Percentiles rank a stretch among this genome's conserved stretches.
phyloP scores from a whole-genome alignment of 2,888 invertebrate species.

The Orchestes rusci region DNA sequence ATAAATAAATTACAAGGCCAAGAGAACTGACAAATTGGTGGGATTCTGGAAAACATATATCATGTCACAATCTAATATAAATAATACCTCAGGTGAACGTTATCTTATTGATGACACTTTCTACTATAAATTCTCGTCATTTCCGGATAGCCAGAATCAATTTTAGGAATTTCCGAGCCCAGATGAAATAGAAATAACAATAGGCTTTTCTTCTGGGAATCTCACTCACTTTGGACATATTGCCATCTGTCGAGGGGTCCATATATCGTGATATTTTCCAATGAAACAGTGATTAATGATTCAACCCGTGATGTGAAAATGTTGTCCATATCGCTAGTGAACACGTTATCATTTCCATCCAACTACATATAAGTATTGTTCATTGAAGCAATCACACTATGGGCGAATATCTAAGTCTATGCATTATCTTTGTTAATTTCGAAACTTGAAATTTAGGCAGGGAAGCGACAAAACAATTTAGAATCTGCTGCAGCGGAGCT shows the following conservation, averaged over 20 bases:
- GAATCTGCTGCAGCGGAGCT: constrained; percentile 16
- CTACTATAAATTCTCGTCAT: constrained; percentile 17
- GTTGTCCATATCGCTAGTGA: neutral
- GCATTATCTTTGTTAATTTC: constrained; percentile 24
- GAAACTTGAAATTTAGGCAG: constrained; percentile 21
- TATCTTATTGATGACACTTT: too few relatives aligned
- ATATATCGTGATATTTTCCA: constrained; percentile 14
- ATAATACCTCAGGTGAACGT: too few relatives aligned
- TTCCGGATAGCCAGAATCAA: constrained; percentile 18
- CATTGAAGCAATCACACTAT: constrained; percentile 17
- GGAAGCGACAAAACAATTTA: constrained; percentile 23
- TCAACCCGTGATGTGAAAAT: too few relatives aligned
- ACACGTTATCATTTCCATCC: neutral
- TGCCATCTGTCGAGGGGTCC: constrained; percentile 15
- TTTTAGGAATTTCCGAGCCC: constrained; percentile 17
- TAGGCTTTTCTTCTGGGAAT: constrained; percentile 15
- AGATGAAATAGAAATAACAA: constrained; percentile 16
- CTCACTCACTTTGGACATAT: constrained; percentile 11
- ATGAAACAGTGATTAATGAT: constrained; percentile 17
- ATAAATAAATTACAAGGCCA: constrained; percentile 23
- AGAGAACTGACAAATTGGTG: too few relatives aligned
- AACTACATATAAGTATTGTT: too few relatives aligned
- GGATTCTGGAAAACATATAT: too few relatives aligned
- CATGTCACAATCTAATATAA: too few relatives aligned
- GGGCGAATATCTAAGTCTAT: constrained; percentile 20